Base-by-base conservation (phyloP, 2,113 vertebrate species). In the Columba janthina region DNA sequence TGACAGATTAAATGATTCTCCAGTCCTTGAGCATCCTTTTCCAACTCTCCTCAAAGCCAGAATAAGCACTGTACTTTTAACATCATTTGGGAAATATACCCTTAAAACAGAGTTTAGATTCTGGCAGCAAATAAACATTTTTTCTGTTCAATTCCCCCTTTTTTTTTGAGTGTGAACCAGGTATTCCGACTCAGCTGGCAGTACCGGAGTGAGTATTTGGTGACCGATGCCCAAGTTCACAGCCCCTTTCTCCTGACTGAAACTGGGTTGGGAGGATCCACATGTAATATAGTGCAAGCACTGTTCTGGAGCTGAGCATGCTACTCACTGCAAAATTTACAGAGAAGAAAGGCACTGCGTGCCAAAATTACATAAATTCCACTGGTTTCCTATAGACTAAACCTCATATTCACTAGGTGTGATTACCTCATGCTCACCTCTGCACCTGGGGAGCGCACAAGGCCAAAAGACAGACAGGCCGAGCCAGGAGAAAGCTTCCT, bases 371-470 rank as follows among this genome's bases (percentile, higher is more conserved):
- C 94, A 96, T 78, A 72, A 96, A 97, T 96, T 79, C 96, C 29
- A 1, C 78, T 81, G 78, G 42, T 96, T 97, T 97, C 88, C 96
- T 97, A 67, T 5, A 94, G 96, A 96, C 97, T 95, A 60, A 97
- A 91, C 85, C 89, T 96, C 95, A 16, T 85, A 86, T 93, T 97
- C 88, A 93, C 82, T 60, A 91, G 88, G 93, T 84, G 85, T 16
- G 89, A 95, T 97, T 96, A 97, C 93, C 92, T 97, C 97, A 97
- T 96, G 94, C 93, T 92, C 94, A 96, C 95, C 96, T 96, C 95
- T 93, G 96, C 97, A 97, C 96, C 97, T 95, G 95, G 97, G 94
- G 97, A 97, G 67, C 62, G n/a, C 56, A 65, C 69, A 74, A 78
- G 93, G 92, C 94, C 94, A 88, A 76, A 84, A 76, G 58, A 54